Percentiles rank a stretch among this genome's conserved stretches.
Conservation (phyloP, 2,797 vertebrate species). For the Ptychadena robeensis region DNA sequence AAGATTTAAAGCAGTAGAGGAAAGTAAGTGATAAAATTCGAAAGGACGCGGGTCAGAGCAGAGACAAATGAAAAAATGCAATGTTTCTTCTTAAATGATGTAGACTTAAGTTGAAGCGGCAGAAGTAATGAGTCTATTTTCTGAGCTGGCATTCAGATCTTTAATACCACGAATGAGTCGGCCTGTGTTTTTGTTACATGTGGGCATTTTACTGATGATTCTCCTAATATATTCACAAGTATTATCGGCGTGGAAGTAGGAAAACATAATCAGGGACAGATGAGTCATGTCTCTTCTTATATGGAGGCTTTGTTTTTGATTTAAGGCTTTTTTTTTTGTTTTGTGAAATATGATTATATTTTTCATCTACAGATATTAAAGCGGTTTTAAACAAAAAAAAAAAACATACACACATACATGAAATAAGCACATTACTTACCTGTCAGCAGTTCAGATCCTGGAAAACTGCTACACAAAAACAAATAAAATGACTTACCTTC, state of each 20-base stretch:
- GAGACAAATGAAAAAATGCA: constrained; percentile 17
- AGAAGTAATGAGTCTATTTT: constrained; percentile 13
- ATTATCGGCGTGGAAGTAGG: not conserved
- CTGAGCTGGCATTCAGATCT: not conserved
- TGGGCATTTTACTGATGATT: not conserved
- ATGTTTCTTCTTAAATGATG: constrained; percentile 5
- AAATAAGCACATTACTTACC: too few species aligned
- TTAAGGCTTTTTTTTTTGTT: not conserved
- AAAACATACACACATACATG: too few species aligned
- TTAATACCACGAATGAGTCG: constrained; percentile 7
- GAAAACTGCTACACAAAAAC: too few species aligned
- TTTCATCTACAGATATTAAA: too few species aligned
- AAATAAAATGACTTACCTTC: too few species aligned
- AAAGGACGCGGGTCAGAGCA: not conserved
- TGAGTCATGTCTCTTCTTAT: not conserved
- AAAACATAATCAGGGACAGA: not conserved
- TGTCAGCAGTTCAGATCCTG: too few species aligned
- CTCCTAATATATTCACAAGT: not conserved
- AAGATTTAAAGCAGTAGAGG: constrained; percentile 4
- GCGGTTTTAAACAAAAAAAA: too few species aligned
- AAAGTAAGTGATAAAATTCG: not conserved
- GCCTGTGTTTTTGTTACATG: not conserved
- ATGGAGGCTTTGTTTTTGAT: not conserved
- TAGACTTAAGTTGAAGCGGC: constrained; percentile 21
- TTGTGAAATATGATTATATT: too few species aligned